Evolutionary conservation across 2,797 vertebrate genomes (phyloP), one percentile per base, ranked within the genome.

Genomic region (Phyllotis vaccarum): DNA sequence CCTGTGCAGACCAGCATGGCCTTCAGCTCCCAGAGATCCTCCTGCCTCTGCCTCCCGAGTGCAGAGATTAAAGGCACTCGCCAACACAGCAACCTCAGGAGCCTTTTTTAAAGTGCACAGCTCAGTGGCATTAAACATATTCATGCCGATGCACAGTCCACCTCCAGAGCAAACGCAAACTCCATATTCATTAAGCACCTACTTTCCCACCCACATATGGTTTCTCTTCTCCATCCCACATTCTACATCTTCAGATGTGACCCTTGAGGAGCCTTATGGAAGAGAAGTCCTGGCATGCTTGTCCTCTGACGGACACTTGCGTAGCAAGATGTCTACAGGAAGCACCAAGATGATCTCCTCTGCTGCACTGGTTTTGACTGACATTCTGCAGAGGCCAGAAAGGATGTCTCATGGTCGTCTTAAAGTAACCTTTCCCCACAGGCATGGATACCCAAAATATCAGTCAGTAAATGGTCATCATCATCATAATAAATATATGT

Each of bases 241-340:
- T 83, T 31, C 62, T 22, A 16, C 76, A 29, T 46, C 60, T 34
- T 10, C 19, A 31, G 60, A 3, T 17, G 3, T 75, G 82, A 70
- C 37, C 29, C 37, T n/a, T 52, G 5, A 19, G 31, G 49, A 17
- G 7, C 58, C 40, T 40, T 52, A 14, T 1, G 0, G 19, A 40
- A 64, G 29, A 74, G 72, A 74, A 92, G 19, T 22, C 54, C 5
- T 6, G 4, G 29, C 5, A 24, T 6, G 31, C 19, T 31, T 81
- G 68, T 56, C 74, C 74, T 91, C 40, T 27, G 81, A 52, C 68
- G 88, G 75, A 37, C 22, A 14, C 12, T 43, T 83, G 37, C 3
- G 19, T 49, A 86, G 80, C 75, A 22, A 80, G 74, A 40, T 78
- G 81, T 87, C 89, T 83, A 64, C 58, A 89, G 74, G 68, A 87